Conservation (phyloP, 2,797 vertebrate genomes). For the Acanthopagrus latus region DNA sequence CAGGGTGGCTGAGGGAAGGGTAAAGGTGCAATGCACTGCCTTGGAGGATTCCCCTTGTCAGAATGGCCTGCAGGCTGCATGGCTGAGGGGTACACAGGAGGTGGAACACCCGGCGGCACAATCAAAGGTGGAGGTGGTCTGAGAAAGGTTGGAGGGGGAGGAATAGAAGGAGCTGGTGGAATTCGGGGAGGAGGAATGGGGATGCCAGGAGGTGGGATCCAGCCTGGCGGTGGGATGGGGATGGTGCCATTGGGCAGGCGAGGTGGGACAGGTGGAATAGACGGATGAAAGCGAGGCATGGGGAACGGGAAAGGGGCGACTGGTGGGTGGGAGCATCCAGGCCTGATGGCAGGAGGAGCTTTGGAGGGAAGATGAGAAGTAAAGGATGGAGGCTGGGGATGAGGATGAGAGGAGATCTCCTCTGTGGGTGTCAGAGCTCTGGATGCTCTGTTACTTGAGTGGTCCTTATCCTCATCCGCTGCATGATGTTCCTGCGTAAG, state of each 20-base stretch:
- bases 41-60: constrained; percentile 81
- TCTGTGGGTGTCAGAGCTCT: constrained; percentile 80
- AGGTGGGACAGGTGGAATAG: constrained; percentile 60
- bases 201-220: constrained; percentile 85
- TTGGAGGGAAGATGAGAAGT: constrained; percentile 79
- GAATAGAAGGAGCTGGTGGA: constrained; percentile 80
- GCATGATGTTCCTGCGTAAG: constrained; percentile 85
- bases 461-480: constrained; percentile 89
- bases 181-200: constrained; percentile 85
- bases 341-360: constrained; percentile 72
- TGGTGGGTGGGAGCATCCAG: constrained; percentile 35
- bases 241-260: constrained; percentile 75
- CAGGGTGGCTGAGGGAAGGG: constrained; percentile 85
- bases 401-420: constrained; percentile 80
- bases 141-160: constrained; percentile 80
- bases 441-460: constrained; percentile 86
- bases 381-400: constrained; percentile 78
- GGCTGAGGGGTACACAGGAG: constrained; percentile 84
- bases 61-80: constrained; percentile 86
- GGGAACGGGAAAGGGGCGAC: constrained; percentile 53
- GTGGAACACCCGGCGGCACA: constrained; percentile 81
- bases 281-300: constrained; percentile 58
- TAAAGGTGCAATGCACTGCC: constrained; percentile 17
- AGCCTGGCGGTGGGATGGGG: constrained; percentile 83
- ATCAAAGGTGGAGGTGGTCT: constrained; percentile 86